A percentile compares a stretch with the other conserved stretches of the same genome.
Evolutionary conservation across 2,797 vertebrate genomes (phyloP).

Genomic region (Sebastes matsubarae): DNA sequence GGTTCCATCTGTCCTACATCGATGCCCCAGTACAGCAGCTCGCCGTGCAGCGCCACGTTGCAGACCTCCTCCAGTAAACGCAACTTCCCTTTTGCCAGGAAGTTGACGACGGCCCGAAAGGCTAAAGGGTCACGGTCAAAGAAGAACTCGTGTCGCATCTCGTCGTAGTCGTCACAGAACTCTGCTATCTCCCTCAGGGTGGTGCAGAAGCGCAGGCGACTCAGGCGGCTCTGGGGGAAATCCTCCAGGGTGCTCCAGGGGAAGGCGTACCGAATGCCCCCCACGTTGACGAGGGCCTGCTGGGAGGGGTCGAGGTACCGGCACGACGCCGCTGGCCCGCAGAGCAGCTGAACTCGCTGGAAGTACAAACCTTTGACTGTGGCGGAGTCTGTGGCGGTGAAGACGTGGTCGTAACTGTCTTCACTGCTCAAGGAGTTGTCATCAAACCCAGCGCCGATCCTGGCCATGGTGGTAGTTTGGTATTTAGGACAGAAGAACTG

Average conservation of each 20-base stretch:
- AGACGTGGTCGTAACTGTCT: slow-evolving; percentile 77
- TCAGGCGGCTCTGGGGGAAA: slow-evolving; percentile 88
- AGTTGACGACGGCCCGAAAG: slow-evolving; percentile 88
- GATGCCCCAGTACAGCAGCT: slow-evolving; percentile 91
- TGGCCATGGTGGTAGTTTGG: slow-evolving; percentile 77
- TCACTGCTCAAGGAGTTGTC: slow-evolving; percentile 77
- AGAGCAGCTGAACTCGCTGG: slow-evolving; percentile 79
- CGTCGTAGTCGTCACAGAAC: slow-evolving; percentile 91
- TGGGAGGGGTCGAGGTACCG: slow-evolving; percentile 66
- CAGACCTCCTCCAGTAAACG: slow-evolving; percentile 86
- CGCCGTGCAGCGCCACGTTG: slow-evolving; percentile 87
- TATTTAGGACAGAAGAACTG: neutral
- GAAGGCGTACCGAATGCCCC: slow-evolving; percentile 86
- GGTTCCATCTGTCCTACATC: slow-evolving; percentile 85
- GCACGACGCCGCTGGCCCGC: slow-evolving; percentile 42
- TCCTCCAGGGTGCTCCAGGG: slow-evolving; percentile 91
- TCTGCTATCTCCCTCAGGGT: slow-evolving; percentile 84
- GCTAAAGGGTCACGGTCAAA: slow-evolving; percentile 90
- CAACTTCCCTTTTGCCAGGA: slow-evolving; percentile 89
- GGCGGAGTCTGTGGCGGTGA: slow-evolving; percentile 72
- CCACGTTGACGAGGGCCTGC: slow-evolving; percentile 89
- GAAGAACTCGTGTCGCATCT: slow-evolving; percentile 87
- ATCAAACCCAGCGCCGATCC: slow-evolving; percentile 82
- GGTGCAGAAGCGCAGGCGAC: slow-evolving; percentile 85
- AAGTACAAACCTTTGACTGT: slow-evolving; percentile 88